phyloP scores from a whole-genome alignment of 2,888 invertebrate genomes.

The Caenorhabditis panamensis region DNA sequence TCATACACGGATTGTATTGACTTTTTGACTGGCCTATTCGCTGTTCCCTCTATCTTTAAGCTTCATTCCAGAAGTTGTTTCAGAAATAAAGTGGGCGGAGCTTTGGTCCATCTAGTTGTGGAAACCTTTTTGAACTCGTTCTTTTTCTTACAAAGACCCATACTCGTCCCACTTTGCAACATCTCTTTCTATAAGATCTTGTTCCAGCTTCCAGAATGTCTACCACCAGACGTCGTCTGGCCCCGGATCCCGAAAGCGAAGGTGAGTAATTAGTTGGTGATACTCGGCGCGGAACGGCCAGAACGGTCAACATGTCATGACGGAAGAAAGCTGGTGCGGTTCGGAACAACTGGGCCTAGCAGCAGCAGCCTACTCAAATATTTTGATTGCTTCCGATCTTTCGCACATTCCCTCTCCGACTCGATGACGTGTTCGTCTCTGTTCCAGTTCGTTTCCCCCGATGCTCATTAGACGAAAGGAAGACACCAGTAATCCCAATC shows the following conservation, averaged over 20 bases:
- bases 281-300: slow-evolving; percentile 5
- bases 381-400: slow-evolving; percentile 47
- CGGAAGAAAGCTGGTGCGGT: slow-evolving; percentile 2
- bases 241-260: not conserved
- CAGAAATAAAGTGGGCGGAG: too few relatives aligned
- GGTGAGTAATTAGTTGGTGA: slow-evolving; percentile 6
- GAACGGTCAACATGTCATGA: slow-evolving; percentile 29
- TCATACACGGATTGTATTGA: slow-evolving; percentile 23
- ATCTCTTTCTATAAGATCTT: too few relatives aligned
- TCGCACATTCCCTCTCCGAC: slow-evolving; percentile 28
- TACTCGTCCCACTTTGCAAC: too few relatives aligned
- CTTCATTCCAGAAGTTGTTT: too few relatives aligned
- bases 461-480: slow-evolving; percentile 12
- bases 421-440: slow-evolving; percentile 22
- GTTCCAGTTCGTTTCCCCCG: slow-evolving; percentile 23
- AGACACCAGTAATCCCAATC: not conserved
- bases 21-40: slow-evolving; percentile 20
- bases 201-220: not conserved
- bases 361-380: slow-evolving; percentile 49
- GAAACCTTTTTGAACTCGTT: too few relatives aligned
- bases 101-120: too few relatives aligned
- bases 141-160: too few relatives aligned
- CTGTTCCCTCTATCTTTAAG: not conserved
- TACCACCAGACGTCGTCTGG: slow-evolving; percentile 12
- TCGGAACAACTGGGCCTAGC: slow-evolving; percentile 5